A percentile compares a stretch with the other conserved stretches of the same genome.
Conservation (phyloP, 2,888 invertebrate species). For the Stratiomys singularior region DNA sequence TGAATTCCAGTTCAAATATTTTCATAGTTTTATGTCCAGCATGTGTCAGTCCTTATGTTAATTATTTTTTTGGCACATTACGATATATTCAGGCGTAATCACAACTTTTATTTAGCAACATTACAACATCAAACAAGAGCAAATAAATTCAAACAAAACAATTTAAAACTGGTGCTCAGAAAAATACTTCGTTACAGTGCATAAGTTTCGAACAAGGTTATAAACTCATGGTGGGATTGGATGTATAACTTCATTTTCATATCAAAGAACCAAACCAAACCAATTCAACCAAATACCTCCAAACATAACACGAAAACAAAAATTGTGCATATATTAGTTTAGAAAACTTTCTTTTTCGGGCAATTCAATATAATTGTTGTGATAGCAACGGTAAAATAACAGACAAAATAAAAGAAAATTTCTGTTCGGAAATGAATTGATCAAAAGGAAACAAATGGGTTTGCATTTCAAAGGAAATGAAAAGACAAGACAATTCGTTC, state of each 20-base stretch:
- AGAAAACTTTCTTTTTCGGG: not conserved
- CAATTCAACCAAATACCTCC: not conserved
- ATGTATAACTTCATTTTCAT: slow-evolving; percentile 11
- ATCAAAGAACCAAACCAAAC: slow-evolving; percentile 15
- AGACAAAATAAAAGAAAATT: not conserved
- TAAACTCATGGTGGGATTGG: slow-evolving; percentile 8
- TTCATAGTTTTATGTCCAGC: no score
- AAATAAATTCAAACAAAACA: not conserved
- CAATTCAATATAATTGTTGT: slow-evolving; percentile 38
- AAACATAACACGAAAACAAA: slow-evolving; percentile 3
- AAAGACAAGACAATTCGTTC: slow-evolving; percentile 45
- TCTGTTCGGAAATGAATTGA: not conserved
- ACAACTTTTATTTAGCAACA: not conserved
- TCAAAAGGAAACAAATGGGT: not conserved
- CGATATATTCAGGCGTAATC: no score
- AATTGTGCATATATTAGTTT: slow-evolving; percentile 1
- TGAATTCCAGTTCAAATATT: no score
- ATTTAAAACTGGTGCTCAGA: slow-evolving; percentile 1
- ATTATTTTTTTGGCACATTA: no score
- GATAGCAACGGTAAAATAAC: slow-evolving; percentile 14
- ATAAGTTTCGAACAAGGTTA: not conserved
- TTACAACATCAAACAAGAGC: not conserved
- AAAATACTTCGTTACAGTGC: slow-evolving; percentile 22
- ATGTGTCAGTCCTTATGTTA: no score
- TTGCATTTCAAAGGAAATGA: slow-evolving; percentile 25